Base-by-base conservation (phyloP, 2,113 vertebrate species). In the Pelusios castaneus region DNA sequence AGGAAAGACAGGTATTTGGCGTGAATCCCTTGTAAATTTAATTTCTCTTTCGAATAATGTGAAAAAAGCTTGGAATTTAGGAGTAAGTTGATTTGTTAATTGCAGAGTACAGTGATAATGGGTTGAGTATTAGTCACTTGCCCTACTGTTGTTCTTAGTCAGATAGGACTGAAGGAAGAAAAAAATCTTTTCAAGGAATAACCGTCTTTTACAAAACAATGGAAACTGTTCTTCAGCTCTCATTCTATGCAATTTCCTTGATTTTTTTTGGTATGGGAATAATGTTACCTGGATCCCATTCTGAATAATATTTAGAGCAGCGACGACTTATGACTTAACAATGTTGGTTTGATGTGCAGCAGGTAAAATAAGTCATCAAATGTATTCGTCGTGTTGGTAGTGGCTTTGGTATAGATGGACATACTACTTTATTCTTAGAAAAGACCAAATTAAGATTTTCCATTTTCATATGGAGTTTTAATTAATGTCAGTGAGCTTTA, bases 251-350 rank as follows among this genome's bases (percentile, higher is more conserved):
- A 80, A 19, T 22, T 84, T 54, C 55, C 55, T 34, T 5, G 49
- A 55, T 21, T 49, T 47, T 21, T 49, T 47, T 12, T 76, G 1
- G 55, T 70, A 0, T 52, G 87, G 60, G 60, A 85, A 31, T 89
- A 79, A 22, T 19, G 52, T 49, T 73, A 12, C 80, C 43, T 77
- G 52, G 0, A 1, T 8, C 83, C 77, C 67, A 29, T 47, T 80
- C 0, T 2, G 29, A 2, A 1, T 14, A 25, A 1, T 41, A 14
- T 31, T 81, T 38, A 11, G 43, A 85, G 27, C 47, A 77, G 0
- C 34, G 11, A 41, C 34, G 51, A 79, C 52, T 73, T 79, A 67
- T 55, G 24, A 10, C 54, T 56, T 12, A 14, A 49, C 52, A 9
- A 1, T 31, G 2, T 80, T 92, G 2, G 2, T 85, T 88, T 75